Evolutionary conservation across 2,113 vertebrate genomes (phyloP), one percentile per base, ranked within the genome.

Genomic region (Pampusana beccarii): DNA sequence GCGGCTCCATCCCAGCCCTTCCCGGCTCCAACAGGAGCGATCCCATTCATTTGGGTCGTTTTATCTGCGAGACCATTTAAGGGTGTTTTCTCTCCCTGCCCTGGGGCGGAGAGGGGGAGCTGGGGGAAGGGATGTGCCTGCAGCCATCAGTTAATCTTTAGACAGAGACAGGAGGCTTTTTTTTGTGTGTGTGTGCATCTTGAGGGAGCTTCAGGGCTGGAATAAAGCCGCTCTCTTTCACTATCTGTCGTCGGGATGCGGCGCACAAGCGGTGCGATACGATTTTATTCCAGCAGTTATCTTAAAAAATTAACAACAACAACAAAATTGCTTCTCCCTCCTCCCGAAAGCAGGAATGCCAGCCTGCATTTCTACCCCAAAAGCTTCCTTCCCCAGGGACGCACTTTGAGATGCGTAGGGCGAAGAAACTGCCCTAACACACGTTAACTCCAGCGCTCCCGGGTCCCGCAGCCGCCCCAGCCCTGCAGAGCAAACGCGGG

Each of bases 81-180:
- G 95, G 95, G 92, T 92, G 90, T 93, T 96, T 95, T 96, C 95
- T 92, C 67, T 95, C 70, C 21, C 90, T 80, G 67, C 62, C 95
- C 96, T 62, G 90, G 71, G 94, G 89, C 93, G 66, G 87, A 56
- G 93, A 62, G 95, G 86, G 73, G 89, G 93, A 91, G 95, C 83
- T 93, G 96, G 96, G 96, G 96, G 96, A 96, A 96, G 95, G 95
- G 96, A 96, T 90, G 83, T 80, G 95, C 95, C 95, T 94, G 85
- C 56, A 87, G 95, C 91, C 95, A 94, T 95, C 96, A 86, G 95
- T 97, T 97, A 96, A 97, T 96, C 95, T 97, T 96, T 94, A 97
- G 79, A 95, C 95, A 93, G 95, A 97, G 95, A 96, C 95, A 96
- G 96, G 93, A 93, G 93, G 92, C 90, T 94, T 90, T 82, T 94